phyloP scores from a whole-genome alignment of 2,113 vertebrate genomes.

The Neolamprologus tretocephalus region DNA sequence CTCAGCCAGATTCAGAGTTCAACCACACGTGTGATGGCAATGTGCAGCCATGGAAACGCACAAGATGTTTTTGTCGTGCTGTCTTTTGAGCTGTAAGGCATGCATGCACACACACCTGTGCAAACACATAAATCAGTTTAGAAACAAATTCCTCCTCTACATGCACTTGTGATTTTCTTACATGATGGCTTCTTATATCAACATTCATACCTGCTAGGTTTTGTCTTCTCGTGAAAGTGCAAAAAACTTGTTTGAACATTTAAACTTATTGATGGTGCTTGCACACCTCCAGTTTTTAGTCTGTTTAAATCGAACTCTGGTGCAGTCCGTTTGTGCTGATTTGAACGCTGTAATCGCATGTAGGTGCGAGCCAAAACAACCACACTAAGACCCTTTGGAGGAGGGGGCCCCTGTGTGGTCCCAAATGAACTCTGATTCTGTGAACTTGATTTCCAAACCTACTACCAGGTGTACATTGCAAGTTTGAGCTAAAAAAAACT shows the following conservation, averaged over 20 bases:
- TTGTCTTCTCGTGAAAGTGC: not conserved
- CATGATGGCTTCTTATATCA: not conserved
- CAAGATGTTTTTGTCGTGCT: not conserved
- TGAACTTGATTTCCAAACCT: not conserved
- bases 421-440: not conserved
- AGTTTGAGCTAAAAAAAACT: not conserved
- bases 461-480: not conserved
- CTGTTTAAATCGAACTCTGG: not conserved
- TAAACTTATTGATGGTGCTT: not conserved
- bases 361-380: not conserved
- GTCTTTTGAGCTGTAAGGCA: not conserved
- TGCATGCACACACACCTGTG: not conserved
- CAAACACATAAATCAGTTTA: not conserved
- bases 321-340: not conserved
- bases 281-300: not conserved
- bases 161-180: not conserved
- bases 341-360: not conserved
- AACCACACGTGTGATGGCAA: slow-evolving; percentile 15
- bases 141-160: not conserved
- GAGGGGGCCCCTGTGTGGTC: not conserved
- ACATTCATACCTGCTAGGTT: not conserved
- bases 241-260: not conserved
- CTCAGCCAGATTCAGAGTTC: not conserved
- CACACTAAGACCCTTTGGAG: not conserved
- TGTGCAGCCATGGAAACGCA: not conserved